phyloP scores from a whole-genome alignment of 2,797 vertebrate species.

The Hydrolagus colliei region DNA sequence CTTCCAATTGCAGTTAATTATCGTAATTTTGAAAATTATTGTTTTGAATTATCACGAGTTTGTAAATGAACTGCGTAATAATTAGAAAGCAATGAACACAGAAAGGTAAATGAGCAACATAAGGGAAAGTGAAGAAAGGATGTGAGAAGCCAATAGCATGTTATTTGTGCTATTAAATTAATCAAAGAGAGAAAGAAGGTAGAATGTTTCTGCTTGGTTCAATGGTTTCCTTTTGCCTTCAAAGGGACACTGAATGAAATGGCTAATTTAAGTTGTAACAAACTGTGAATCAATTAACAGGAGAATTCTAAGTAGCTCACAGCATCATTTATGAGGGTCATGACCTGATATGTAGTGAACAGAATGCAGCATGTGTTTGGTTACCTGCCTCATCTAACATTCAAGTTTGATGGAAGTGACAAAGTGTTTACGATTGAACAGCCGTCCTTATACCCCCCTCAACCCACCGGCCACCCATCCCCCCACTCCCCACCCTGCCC shows the following conservation, averaged over 20 bases:
- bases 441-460: too few species aligned
- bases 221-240: conserved; percentile 1
- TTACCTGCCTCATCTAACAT: not conserved
- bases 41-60: not conserved
- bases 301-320: not conserved
- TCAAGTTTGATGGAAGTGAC: not conserved
- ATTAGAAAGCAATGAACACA: not conserved
- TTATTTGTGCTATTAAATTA: conserved; percentile 7
- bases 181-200: conserved; percentile 7
- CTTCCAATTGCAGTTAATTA: too few species aligned
- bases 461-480: too few species aligned
- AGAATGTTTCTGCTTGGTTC: conserved; percentile 18
- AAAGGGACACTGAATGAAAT: conserved; percentile 4
- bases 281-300: conserved; percentile 28
- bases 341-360: conserved; percentile 9
- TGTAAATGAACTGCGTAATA: not conserved
- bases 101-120: not conserved
- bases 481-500: too few species aligned
- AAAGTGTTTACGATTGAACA: too few species aligned
- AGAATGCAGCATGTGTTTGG: not conserved
- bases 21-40: too few species aligned
- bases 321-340: conserved; percentile 27
- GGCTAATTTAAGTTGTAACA: conserved; percentile 11
- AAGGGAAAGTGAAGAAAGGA: not conserved
- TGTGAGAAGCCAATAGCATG: not conserved